phyloP scores from a whole-genome alignment of 2,888 invertebrate genomes.

The Eulithis testata region DNA sequence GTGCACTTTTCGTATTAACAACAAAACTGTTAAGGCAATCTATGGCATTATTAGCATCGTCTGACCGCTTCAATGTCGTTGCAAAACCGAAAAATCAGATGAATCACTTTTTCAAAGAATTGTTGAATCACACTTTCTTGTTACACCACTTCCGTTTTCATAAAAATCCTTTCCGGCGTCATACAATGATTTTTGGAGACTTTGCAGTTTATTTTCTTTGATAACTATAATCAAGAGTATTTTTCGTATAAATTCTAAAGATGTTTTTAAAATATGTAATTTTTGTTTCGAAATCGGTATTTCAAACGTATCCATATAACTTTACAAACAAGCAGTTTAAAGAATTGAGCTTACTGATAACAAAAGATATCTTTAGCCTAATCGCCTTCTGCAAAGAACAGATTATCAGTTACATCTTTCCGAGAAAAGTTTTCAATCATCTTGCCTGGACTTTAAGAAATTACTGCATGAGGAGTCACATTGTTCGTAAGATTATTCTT shows the following conservation, averaged over 20 bases:
- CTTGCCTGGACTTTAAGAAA: slow-evolving; percentile 38
- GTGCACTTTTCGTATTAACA: neutral
- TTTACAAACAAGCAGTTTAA: slow-evolving; percentile 35
- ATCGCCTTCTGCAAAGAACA: slow-evolving; percentile 52
- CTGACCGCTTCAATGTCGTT: slow-evolving; percentile 22
- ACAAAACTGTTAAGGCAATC: neutral
- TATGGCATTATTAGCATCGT: slow-evolving; percentile 13
- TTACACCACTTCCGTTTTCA: slow-evolving; percentile 46
- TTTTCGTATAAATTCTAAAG: slow-evolving; percentile 1
- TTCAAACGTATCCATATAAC: slow-evolving; percentile 28
- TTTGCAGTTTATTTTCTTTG: neutral
- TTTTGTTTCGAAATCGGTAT: slow-evolving; percentile 17
- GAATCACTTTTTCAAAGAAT: slow-evolving; percentile 21
- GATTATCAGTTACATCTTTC: slow-evolving; percentile 54
- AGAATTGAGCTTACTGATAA: slow-evolving; percentile 49
- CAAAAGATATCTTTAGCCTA: slow-evolving; percentile 45
- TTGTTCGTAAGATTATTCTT: slow-evolving; percentile 35
- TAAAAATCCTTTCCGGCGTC: slow-evolving; percentile 37
- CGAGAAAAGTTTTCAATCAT: slow-evolving; percentile 54
- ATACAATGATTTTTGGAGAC: slow-evolving; percentile 17
- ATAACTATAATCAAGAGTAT: too few relatives aligned
- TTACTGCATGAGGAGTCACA: slow-evolving; percentile 33
- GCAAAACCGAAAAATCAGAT: slow-evolving; percentile 17
- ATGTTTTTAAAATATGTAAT: neutral
- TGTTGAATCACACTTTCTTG: slow-evolving; percentile 32